These are phyloP conservation scores for Paedocypris sp. DNA, from an alignment of 2,113 vertebrate species.

Conservation along the genomic window DNA sequence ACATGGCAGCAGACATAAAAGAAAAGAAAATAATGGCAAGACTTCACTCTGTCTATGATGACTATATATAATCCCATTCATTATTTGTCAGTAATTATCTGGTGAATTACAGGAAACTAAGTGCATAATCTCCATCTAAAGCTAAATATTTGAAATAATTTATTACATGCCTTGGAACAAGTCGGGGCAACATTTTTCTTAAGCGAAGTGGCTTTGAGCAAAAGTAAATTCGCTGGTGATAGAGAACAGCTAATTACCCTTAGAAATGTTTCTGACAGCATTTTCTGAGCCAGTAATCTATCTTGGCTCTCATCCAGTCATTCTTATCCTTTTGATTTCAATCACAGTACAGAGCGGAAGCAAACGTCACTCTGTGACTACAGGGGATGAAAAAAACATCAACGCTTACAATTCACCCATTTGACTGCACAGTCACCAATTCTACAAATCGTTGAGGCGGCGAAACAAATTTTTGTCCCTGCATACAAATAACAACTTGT, in stretches of 20 bases:
- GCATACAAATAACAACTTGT: conserved; percentile 6
- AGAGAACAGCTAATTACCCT: conserved; percentile 56
- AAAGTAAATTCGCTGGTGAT: conserved; percentile 47
- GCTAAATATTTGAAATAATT: conserved; percentile 6
- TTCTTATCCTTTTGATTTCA: conserved; percentile 53
- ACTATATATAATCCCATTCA: conserved; percentile 1
- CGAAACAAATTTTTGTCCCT: not conserved
- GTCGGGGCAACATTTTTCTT: conserved; percentile 15
- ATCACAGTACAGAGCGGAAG: conserved; percentile 36
- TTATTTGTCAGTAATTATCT: conserved; percentile 13
- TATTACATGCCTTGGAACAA: conserved; percentile 20
- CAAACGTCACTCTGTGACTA: conserved; percentile 11
- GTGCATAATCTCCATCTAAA: conserved; percentile 13
- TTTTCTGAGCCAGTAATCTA: conserved; percentile 50
- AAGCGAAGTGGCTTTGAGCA: conserved; percentile 26
- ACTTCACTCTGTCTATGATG: not conserved
- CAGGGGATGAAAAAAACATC: conserved; percentile 4
- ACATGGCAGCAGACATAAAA: not conserved
- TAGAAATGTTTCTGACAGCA: conserved; percentile 55
- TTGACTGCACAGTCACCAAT: conserved; percentile 31
- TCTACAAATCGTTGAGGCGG: not conserved
- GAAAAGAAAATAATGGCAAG: not conserved
- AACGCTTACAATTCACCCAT: conserved; percentile 34
- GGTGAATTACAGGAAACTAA: conserved; percentile 23
- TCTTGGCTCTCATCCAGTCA: conserved; percentile 46